A percentile compares a stretch with the other conserved stretches of the same genome.
phyloP scores from a whole-genome alignment of 2,888 invertebrate genomes.

The Cheilosia grossa region DNA sequence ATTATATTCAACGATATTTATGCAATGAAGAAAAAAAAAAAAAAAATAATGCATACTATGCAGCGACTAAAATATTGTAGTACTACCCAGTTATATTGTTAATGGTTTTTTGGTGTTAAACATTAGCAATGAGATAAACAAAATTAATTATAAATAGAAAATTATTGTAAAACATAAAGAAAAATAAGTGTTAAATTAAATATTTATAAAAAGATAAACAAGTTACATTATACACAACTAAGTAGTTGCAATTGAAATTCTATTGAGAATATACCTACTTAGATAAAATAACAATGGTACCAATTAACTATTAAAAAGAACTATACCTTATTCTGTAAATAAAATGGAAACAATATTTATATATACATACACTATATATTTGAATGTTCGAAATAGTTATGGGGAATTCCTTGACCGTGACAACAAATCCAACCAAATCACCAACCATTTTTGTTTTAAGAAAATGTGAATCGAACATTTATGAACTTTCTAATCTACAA shows the following conservation, averaged over 20 bases:
- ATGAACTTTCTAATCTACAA: slow-evolving; percentile 23
- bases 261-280: slow-evolving; percentile 46
- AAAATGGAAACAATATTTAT: slow-evolving; percentile 29
- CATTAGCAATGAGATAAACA: slow-evolving; percentile 34
- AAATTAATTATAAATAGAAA: slow-evolving; percentile 17
- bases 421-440: slow-evolving; percentile 71
- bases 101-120: slow-evolving; percentile 59
- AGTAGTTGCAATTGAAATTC: slow-evolving; percentile 51
- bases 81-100: slow-evolving; percentile 62
- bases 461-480: slow-evolving; percentile 16
- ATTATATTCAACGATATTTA: slow-evolving; percentile 64
- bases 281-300: slow-evolving; percentile 61
- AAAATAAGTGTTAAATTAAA: slow-evolving; percentile 45
- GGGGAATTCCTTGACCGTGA: slow-evolving; percentile 27
- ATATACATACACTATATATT: slow-evolving; percentile 30
- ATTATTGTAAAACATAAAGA: slow-evolving; percentile 40
- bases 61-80: slow-evolving; percentile 49
- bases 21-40: slow-evolving; percentile 61
- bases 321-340: slow-evolving; percentile 59
- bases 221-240: slow-evolving; percentile 29
- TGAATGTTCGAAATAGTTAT: slow-evolving; percentile 45
- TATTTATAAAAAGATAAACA: slow-evolving; percentile 34
- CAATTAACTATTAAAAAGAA: slow-evolving; percentile 60
- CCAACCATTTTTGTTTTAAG: slow-evolving; percentile 61
- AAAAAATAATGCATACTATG: slow-evolving; percentile 30